A percentile compares a stretch with the other conserved stretches of the same genome.
Evolutionary conservation across 1,140 invertebrate genomes (phyloP).

Genomic region (Papilio aristodemus): DNA sequence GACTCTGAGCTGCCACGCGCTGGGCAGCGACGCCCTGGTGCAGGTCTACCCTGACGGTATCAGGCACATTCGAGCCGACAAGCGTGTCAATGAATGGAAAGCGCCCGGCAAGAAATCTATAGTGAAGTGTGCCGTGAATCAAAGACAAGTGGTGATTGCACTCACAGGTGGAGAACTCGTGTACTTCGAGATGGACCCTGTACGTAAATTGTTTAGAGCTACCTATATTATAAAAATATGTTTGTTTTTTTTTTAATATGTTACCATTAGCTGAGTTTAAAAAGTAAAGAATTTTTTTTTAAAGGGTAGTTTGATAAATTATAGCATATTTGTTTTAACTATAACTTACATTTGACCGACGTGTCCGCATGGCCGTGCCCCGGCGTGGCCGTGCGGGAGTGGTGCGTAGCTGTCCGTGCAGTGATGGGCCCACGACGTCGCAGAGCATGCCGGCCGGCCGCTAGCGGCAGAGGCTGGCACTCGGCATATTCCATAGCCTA

Average conservation of each 20-base stretch:
- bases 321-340: too few relatives aligned
- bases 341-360: slow-evolving; percentile 9
- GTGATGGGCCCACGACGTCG: slow-evolving; percentile 34
- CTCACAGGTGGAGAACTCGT: slow-evolving; percentile 98
- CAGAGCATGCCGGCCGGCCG: slow-evolving; percentile 60
- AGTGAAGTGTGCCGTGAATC: slow-evolving; percentile 98
- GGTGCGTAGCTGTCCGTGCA: slow-evolving; percentile 28
- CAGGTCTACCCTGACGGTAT: slow-evolving; percentile 99
- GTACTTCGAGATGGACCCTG: slow-evolving; percentile 99
- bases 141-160: slow-evolving; percentile 98
- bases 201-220: slow-evolving; percentile 80
- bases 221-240: not conserved
- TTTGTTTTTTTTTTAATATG: too few relatives aligned
- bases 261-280: too few relatives aligned
- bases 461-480: slow-evolving; percentile 62
- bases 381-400: slow-evolving; percentile 21
- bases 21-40: slow-evolving; percentile 98
- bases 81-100: slow-evolving; percentile 99
- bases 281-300: too few relatives aligned
- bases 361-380: slow-evolving; percentile 23
- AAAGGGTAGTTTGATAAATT: too few relatives aligned
- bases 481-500: slow-evolving; percentile 79
- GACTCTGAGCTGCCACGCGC: slow-evolving; percentile 96
- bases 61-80: slow-evolving; percentile 97
- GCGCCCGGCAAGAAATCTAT: slow-evolving; percentile 98